Percentiles rank a stretch among this genome's conserved stretches.
Conservation (phyloP, 2,888 invertebrate genomes). For the Caenorhabditis afra region DNA sequence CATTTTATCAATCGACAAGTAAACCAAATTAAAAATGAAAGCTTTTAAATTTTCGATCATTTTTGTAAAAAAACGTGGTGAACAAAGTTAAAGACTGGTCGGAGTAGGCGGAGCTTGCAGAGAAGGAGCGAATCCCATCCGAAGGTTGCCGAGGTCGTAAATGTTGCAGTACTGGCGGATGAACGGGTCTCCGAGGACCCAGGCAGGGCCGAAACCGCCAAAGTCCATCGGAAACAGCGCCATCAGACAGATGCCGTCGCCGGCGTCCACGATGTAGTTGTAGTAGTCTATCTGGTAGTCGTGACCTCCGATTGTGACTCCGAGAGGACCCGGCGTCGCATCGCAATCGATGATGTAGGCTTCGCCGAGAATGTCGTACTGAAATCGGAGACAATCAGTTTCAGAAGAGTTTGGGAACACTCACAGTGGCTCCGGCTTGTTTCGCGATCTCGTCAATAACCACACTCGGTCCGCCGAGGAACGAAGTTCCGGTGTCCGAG, state of each 20-base stretch:
- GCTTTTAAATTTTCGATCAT: too few relatives aligned
- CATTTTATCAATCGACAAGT: too few relatives aligned
- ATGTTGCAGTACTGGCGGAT: constrained; percentile 72
- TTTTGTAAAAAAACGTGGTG: too few relatives aligned
- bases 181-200: constrained; percentile 75
- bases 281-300: constrained; percentile 65
- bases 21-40: too few relatives aligned
- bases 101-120: constrained; percentile 21
- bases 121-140: constrained; percentile 65
- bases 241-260: constrained; percentile 59
- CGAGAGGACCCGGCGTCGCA: constrained; percentile 62
- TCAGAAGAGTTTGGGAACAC: too few relatives aligned
- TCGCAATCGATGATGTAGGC: constrained; percentile 67
- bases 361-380: constrained; percentile 49
- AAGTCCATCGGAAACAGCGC: constrained; percentile 68
- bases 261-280: constrained; percentile 67
- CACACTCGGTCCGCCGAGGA: constrained; percentile 65
- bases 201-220: constrained; percentile 70
- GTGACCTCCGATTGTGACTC: constrained; percentile 66
- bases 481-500: constrained; percentile 64
- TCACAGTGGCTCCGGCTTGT: constrained; percentile 37
- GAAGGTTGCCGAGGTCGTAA: constrained; percentile 57
- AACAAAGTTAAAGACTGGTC: too few relatives aligned
- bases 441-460: constrained; percentile 55
- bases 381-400: too few relatives aligned